These are phyloP conservation scores for Brachypterus glaber DNA, from an alignment of 2,888 invertebrate species.

Conservation along the genomic window DNA sequence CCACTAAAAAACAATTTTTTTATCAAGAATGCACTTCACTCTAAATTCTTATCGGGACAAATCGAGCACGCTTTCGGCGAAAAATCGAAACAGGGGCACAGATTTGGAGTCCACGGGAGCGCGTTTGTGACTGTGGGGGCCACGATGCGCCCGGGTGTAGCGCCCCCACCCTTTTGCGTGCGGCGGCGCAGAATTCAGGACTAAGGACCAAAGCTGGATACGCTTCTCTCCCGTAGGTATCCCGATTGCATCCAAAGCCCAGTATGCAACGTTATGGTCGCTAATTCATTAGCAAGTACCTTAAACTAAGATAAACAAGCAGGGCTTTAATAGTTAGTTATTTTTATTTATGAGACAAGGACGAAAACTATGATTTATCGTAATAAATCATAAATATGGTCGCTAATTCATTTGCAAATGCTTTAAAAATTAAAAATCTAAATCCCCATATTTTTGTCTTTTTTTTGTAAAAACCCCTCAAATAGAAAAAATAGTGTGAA, in stretches of 20 bases:
- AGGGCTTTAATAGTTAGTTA: too few species aligned
- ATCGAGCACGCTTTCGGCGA: constrained; percentile 4
- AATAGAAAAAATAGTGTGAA: too few species aligned
- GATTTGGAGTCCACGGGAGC: constrained; percentile 27
- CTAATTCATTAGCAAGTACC: too few species aligned
- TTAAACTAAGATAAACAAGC: not conserved
- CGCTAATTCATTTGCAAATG: too few species aligned
- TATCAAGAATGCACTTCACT: too few species aligned
- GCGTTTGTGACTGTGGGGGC: constrained; percentile 35
- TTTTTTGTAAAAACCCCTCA: too few species aligned
- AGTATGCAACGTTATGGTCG: constrained; percentile 17
- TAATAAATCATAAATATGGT: too few species aligned
- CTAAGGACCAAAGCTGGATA: constrained; percentile 24
- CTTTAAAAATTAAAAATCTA: too few species aligned
- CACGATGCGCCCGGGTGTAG: constrained; percentile 41
- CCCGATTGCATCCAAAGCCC: constrained; percentile 18
- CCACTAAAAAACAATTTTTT: too few species aligned
- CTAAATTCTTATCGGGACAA: constrained; percentile 9
- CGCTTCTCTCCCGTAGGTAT: constrained; percentile 22
- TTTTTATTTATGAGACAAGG: too few species aligned
- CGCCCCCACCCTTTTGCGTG: constrained; percentile 37
- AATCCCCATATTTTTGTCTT: too few species aligned
- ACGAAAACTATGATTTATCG: too few species aligned
- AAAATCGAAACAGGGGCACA: constrained; percentile 11
- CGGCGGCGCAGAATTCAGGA: constrained; percentile 30